Percentiles rank a stretch among this genome's conserved stretches.
phyloP scores from a whole-genome alignment of 1,140 invertebrate genomes.

The Cherax quadricarinatus region DNA sequence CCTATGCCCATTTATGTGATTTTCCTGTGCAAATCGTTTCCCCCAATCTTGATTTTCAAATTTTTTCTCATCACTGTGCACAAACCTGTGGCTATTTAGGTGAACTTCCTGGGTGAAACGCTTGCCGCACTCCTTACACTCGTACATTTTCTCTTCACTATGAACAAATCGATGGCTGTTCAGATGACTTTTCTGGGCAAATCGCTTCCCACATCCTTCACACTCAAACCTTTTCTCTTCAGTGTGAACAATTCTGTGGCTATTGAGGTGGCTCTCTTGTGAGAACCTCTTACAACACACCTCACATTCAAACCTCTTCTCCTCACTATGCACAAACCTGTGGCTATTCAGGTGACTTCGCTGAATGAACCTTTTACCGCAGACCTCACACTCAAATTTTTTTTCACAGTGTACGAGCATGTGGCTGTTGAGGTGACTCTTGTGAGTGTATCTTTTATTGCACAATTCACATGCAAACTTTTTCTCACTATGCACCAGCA shows the following conservation, averaged over 20 bases:
- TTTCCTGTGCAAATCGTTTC: slow-evolving; percentile 88
- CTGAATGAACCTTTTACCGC: slow-evolving; percentile 92
- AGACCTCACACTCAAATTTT: slow-evolving; percentile 91
- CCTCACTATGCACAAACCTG: slow-evolving; percentile 89
- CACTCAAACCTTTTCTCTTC: slow-evolving; percentile 92
- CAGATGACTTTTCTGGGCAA: slow-evolving; percentile 53
- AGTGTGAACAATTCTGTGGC: slow-evolving; percentile 78
- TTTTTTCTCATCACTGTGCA: slow-evolving; percentile 59
- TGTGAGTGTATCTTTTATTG: slow-evolving; percentile 92
- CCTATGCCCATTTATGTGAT: slow-evolving; percentile 93
- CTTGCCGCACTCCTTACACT: slow-evolving; percentile 56
- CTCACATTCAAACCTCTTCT: slow-evolving; percentile 57
- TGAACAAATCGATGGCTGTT: slow-evolving; percentile 55
- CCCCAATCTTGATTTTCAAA: slow-evolving; percentile 53
- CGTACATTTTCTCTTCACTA: slow-evolving; percentile 53
- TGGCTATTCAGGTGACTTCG: slow-evolving; percentile 95
- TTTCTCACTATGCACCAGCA: slow-evolving; percentile 82
- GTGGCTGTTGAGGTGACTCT: slow-evolving; percentile 94
- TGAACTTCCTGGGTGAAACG: slow-evolving; percentile 60
- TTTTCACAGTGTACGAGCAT: slow-evolving; percentile 90
- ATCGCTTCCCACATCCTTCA: slow-evolving; percentile 89
- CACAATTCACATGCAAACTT: slow-evolving; percentile 90
- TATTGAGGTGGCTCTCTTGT: slow-evolving; percentile 50
- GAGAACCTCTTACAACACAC: slow-evolving; percentile 46
- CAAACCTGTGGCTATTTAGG: slow-evolving; percentile 52